Base-by-base conservation (phyloP, 2,113 vertebrate species). In the Spermophilus dauricus region DNA sequence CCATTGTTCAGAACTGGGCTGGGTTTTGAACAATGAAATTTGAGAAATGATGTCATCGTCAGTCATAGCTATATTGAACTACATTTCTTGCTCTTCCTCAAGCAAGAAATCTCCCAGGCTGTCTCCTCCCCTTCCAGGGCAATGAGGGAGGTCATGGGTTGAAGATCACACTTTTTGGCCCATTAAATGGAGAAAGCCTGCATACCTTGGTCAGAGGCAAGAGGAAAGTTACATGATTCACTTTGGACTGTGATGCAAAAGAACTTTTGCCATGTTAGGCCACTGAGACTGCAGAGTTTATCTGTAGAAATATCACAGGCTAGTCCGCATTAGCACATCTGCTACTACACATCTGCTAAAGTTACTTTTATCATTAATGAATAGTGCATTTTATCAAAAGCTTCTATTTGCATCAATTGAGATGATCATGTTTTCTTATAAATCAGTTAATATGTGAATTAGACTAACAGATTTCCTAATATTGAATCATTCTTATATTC, bases 311-410 rank as follows among this genome's bases (percentile, higher is more conserved):
- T 9, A 70, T 22, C 32, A 32, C 22, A 56, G 48, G 30, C 16
- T 78, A 30, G 26, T 48, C 81, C 78, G 42, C 45, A 84, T 32
- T 39, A 80, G 73, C 32, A 80, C 4, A 42, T 24, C 48, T 89
- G 75, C 22, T 51, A 56, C 72, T 86, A 75, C 32, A 86, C 39
- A 94, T 58, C 53, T 80, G 8, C 26, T 75, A 58, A 86, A 70
- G n/a, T 86, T 95, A n/a, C 70, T 96, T 91, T 92, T 87, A 84
- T 61, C n/a, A 87, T 13, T 77, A 75, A 80, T 87, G 11, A 70
- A 80, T 18, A 83, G 39, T 72, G 4, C 32, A 92, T 87, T 94
- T 89, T 76, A 91, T 75, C 63, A 90, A 86, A 94, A 85, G 26
- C 34, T 85, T 67, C 76, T 86, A 45, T 67, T 77, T 78, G 39